Evolutionary conservation across 2,888 invertebrate genomes (phyloP), one percentile per base, ranked within the genome.

Genomic region (Platycheirus albimanus): DNA sequence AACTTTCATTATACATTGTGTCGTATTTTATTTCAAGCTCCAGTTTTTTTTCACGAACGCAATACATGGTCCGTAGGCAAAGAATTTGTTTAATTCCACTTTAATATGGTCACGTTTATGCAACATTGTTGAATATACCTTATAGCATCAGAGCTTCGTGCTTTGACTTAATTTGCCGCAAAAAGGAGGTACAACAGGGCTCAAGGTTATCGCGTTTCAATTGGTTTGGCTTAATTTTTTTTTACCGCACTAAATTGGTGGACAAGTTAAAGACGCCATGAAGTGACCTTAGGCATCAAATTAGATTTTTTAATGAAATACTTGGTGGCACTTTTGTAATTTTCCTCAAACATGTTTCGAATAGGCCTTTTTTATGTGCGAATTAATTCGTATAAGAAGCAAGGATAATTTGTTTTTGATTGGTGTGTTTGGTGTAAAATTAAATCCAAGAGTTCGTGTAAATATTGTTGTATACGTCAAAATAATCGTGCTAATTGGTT

Each of bases 151-250:
- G 6, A 20, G 67, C 33, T 30, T 28, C 56, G 56, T 69, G 69
- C 17, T 36, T 36, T n/a, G 56, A 28, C 17, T 69, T 24, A 56
- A 69, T 58, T 58, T 58, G 41, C 24, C 41, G 11, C 15, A 20
- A 41, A 41, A n/a, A 56, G 7, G 1, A 49, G 7, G 36, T 19
- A 56, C 15, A 47, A 33, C 54, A 47, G 15, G 17, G 47, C 36
- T 47, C 56, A 58, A 58, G 69, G 47, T 58, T 56, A 36, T 56
- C 36, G 56, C 10, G 56, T 49, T 64, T 64, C 47, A 20, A 61
- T 47, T 63, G 17, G 20, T 13, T 38, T 13, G 0, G 38, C 20
- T n/a, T 54, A n/a, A 8, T 17, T 17, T 52, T 11, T 33, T 19
- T 20, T 24, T 41, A 56, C 56, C 38, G 5, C 41, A 41, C 13